Conservation (phyloP, 2,888 invertebrate species). For the Ectemnius lituratus region DNA sequence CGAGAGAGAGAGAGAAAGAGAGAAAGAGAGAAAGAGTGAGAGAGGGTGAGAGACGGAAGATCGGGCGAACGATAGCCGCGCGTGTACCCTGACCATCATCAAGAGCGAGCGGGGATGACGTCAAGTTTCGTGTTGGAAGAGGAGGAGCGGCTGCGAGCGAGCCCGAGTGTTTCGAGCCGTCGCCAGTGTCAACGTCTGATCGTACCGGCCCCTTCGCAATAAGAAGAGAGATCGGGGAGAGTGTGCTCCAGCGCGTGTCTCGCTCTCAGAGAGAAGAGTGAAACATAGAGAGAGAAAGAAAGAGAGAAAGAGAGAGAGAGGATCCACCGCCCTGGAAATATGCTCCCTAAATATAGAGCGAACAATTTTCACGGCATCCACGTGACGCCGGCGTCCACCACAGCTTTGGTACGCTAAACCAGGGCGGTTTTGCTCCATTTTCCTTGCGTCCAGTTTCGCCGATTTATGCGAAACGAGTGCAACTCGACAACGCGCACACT, state of each 20-base stretch:
- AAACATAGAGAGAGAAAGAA: constrained; percentile 21
- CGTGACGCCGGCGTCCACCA: constrained; percentile 39
- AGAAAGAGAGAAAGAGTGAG: not conserved
- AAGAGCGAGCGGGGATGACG: constrained; percentile 11
- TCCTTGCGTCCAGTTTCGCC: constrained; percentile 44
- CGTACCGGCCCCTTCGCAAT: not conserved
- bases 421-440: constrained; percentile 58
- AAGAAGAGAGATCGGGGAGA: not conserved
- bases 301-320: constrained; percentile 1
- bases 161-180: not conserved
- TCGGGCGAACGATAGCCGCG: not conserved
- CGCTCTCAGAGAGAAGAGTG: not conserved
- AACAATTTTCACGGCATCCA: constrained; percentile 67
- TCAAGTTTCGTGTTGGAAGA: not conserved
- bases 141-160: not conserved
- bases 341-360: constrained; percentile 72
- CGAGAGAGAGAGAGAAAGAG: not conserved
- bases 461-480: constrained; percentile 66
- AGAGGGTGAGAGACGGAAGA: not conserved
- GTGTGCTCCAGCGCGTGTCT: constrained; percentile 14
- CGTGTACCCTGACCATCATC: constrained; percentile 25
- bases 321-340: constrained; percentile 48
- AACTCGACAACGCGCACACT: constrained; percentile 1
- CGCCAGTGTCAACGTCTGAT: constrained; percentile 14
- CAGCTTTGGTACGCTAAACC: constrained; percentile 40